A percentile compares a stretch with the other conserved stretches of the same genome.
Conservation (phyloP, 2,797 vertebrate species). For the Tenualosa thibaudeaui region DNA sequence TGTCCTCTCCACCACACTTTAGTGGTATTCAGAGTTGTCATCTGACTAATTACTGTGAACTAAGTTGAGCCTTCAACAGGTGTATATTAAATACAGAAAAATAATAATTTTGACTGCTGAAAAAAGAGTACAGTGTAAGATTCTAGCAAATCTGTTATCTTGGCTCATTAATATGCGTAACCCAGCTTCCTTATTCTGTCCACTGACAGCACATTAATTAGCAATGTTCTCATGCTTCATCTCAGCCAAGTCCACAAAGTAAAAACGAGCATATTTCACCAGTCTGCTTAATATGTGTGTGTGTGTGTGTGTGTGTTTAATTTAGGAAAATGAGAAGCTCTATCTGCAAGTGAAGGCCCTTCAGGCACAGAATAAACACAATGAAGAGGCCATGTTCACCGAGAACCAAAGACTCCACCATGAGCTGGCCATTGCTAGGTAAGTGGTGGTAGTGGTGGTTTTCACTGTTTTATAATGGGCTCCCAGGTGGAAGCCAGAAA, state of each 20-base stretch:
- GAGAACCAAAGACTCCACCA: constrained; percentile 86
- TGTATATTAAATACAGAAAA: background rate
- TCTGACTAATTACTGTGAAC: too few relatives aligned
- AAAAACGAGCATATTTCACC: background rate
- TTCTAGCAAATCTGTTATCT: background rate
- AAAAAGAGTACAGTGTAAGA: background rate
- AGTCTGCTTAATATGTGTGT: background rate
- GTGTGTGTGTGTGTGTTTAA: constrained; percentile 25
- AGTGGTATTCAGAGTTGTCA: too few relatives aligned
- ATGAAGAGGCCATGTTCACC: constrained; percentile 86
- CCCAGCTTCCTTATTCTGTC: background rate
- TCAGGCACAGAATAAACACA: constrained; percentile 81
- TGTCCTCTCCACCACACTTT: too few relatives aligned
- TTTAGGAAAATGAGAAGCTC: constrained; percentile 91
- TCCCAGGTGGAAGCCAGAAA: too few relatives aligned
- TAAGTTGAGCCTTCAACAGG: too few relatives aligned
- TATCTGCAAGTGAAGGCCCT: constrained; percentile 87
- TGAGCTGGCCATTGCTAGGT: constrained; percentile 79
- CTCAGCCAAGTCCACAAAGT: background rate
- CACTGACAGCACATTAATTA: background rate
- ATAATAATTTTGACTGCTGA: background rate
- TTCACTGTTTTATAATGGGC: too few relatives aligned
- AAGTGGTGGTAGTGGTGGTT: background rate
- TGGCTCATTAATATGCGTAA: too few relatives aligned
- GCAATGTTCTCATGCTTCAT: background rate